A percentile compares a stretch with the other conserved stretches of the same genome.
Conservation (phyloP, 1,140 invertebrate genomes). For the Ooceraea biroi region DNA sequence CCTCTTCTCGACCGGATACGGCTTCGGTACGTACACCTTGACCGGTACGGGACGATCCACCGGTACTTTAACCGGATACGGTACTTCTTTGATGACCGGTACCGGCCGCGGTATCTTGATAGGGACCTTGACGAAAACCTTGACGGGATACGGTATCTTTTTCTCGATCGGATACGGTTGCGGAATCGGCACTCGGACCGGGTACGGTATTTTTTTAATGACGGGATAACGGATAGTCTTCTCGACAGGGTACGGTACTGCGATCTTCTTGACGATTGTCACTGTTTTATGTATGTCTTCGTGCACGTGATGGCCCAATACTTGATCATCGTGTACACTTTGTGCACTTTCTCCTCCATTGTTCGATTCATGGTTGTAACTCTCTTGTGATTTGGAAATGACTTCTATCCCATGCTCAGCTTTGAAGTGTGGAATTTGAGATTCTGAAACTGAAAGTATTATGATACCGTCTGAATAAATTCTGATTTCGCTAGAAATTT, state of each 20-base stretch:
- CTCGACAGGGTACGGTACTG: constrained; percentile 83
- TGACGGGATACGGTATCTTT: constrained; percentile 81
- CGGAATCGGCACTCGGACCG: constrained; percentile 88
- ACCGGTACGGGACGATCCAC: constrained; percentile 89
- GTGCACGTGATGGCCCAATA: constrained; percentile 70
- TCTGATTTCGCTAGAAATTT: constrained; percentile 29
- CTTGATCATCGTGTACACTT: constrained; percentile 1
- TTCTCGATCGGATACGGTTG: constrained; percentile 87
- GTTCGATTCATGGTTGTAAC: background rate
- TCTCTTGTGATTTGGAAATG: background rate
- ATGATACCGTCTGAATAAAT: background rate
- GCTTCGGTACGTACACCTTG: constrained; percentile 89
- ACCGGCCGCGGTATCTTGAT: constrained; percentile 83
- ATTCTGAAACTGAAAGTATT: constrained; percentile 48
- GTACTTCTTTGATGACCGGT: constrained; percentile 82
- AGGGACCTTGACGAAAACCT: constrained; percentile 83
- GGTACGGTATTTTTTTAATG: constrained; percentile 82
- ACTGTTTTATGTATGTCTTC: constrained; percentile 86
- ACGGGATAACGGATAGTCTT: constrained; percentile 83
- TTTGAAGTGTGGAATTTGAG: constrained; percentile 23
- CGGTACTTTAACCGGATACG: constrained; percentile 82
- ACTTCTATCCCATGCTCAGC: background rate
- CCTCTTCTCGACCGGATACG: constrained; percentile 89
- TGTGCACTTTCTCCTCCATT: background rate
- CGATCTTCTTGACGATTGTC: constrained; percentile 84